Evolutionary conservation across 2,113 vertebrate genomes (phyloP).

Genomic region (Elaphurus davidianus): DNA sequence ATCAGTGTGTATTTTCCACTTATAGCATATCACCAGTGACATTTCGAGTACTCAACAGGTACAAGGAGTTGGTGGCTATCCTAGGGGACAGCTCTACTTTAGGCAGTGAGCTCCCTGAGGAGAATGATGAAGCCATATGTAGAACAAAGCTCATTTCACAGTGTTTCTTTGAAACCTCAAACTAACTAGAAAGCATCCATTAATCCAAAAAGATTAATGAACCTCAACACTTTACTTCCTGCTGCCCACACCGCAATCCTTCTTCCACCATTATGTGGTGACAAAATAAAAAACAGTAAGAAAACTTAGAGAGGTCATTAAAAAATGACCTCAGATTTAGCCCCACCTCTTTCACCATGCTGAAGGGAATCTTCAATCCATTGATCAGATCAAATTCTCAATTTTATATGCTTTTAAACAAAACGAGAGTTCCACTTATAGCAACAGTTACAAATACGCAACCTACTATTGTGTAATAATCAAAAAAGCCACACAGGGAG

Average conservation of each 20-base stretch:
- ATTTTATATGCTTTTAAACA: not conserved
- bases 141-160: not conserved
- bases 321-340: not conserved
- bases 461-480: not conserved
- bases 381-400: not conserved
- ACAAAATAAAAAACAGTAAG: slow-evolving; percentile 10
- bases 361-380: not conserved
- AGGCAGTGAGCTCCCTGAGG: not conserved
- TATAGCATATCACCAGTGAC: not conserved
- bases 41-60: not conserved
- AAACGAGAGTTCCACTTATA: not conserved
- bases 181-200: not conserved
- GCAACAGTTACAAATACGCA: not conserved
- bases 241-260: not conserved
- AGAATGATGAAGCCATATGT: not conserved
- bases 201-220: not conserved
- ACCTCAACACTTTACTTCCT: not conserved
- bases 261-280: not conserved
- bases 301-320: not conserved
- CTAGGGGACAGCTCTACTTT: not conserved
- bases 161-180: not conserved
- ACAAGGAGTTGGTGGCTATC: not conserved
- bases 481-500: not conserved
- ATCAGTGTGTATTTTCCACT: not conserved
- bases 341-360: not conserved